Percentiles rank a stretch among this genome's conserved stretches.
Conservation (phyloP, 2,888 invertebrate genomes). For the Acleris cristana region DNA sequence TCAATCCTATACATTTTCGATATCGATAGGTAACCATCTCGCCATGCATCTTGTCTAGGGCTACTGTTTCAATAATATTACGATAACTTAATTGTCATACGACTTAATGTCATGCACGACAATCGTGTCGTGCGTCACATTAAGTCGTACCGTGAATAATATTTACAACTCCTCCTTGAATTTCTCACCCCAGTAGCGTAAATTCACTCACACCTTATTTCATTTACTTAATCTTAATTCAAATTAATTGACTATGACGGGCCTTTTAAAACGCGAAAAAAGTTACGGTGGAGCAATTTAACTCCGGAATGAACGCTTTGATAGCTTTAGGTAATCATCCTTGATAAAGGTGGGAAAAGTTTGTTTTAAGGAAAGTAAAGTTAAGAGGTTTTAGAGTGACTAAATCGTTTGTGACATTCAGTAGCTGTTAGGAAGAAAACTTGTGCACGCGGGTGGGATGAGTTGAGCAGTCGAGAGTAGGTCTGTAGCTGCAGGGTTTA, state of each 20-base stretch:
- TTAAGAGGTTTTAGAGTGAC: not conserved
- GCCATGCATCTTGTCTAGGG: not conserved
- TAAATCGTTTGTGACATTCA: conserved; percentile 37
- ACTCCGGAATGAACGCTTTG: conserved; percentile 12
- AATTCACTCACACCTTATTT: conserved; percentile 8
- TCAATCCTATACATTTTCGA: no score
- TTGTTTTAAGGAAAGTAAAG: conserved; percentile 2
- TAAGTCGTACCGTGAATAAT: conserved; percentile 18
- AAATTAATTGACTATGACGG: conserved; percentile 25
- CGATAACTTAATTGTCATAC: conserved; percentile 3
- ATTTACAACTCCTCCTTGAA: conserved; percentile 20
- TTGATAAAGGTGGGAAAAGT: conserved; percentile 15
- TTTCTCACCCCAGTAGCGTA: not conserved
- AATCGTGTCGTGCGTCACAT: no score
- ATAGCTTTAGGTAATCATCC: conserved; percentile 18
- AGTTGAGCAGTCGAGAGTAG: conserved; percentile 44
- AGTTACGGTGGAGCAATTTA: conserved; percentile 29
- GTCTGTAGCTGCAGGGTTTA: conserved; percentile 58
- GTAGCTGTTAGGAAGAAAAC: conserved; percentile 43
- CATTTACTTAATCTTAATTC: conserved; percentile 8
- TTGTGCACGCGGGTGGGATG: conserved; percentile 37
- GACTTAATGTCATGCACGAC: conserved; percentile 12
- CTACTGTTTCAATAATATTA: not conserved
- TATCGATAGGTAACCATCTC: no score
- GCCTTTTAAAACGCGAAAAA: conserved; percentile 28